These are phyloP conservation scores for Synergus gifuensis DNA, from an alignment of 2,888 invertebrate genomes.

Conservation along the genomic window DNA sequence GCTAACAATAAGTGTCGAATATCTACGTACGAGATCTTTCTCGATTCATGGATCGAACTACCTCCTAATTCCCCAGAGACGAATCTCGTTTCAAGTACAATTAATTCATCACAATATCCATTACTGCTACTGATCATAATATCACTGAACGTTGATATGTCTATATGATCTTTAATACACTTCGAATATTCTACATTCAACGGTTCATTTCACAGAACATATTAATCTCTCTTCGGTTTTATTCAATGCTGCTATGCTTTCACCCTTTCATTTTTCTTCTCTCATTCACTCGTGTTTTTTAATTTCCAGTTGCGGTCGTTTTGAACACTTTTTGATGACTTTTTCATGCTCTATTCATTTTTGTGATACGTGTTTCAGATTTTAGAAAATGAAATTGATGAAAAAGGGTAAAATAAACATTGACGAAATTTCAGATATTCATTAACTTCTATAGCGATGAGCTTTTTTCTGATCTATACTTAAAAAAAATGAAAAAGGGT, in stretches of 20 bases:
- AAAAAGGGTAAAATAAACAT: not conserved
- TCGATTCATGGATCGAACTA: not conserved
- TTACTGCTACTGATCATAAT: not conserved
- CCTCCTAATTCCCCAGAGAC: not conserved
- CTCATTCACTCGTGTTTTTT: not conserved
- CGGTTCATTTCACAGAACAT: not conserved
- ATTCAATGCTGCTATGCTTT: not conserved
- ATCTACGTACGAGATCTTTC: not conserved
- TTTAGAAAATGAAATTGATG: not conserved
- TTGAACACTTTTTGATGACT: not conserved
- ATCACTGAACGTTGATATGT: not conserved
- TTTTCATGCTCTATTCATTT: not conserved
- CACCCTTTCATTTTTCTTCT: not conserved
- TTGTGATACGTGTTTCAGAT: not conserved
- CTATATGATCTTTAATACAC: not conserved
- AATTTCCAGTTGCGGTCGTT: not conserved
- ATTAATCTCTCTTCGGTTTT: constrained; percentile 1
- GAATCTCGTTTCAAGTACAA: not conserved
- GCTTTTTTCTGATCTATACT: not conserved
- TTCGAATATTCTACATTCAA: not conserved
- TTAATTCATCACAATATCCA: constrained; percentile 15
- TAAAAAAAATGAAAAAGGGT: no score
- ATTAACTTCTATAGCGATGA: not conserved
- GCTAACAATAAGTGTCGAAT: not conserved
- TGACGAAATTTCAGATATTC: not conserved